Evolutionary conservation across 2,888 invertebrate species (phyloP).

Genomic region (Cheilosia impressa): DNA sequence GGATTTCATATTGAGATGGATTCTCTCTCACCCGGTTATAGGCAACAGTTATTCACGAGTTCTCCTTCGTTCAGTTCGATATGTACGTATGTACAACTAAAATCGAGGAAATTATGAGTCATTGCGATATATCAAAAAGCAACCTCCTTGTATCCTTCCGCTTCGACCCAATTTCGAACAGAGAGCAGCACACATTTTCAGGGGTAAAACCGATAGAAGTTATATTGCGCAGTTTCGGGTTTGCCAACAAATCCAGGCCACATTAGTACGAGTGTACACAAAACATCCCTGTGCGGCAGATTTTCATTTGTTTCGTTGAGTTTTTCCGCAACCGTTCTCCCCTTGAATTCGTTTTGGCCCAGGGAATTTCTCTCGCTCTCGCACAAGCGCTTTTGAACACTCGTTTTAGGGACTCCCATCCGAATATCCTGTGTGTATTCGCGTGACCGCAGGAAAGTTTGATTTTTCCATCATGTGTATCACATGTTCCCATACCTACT

Average conservation of each 20-base stretch:
- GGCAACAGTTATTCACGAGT: too few species aligned
- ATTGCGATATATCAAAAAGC: background rate
- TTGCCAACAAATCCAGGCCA: slow-evolving; percentile 37
- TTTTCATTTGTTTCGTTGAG: slow-evolving; percentile 5
- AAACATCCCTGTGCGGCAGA: slow-evolving; percentile 16
- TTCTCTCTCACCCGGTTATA: too few species aligned
- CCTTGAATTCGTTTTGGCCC: slow-evolving; percentile 41
- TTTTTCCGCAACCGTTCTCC: slow-evolving; percentile 4
- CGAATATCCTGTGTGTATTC: slow-evolving; percentile 2
- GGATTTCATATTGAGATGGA: too few species aligned
- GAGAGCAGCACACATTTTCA: slow-evolving; percentile 20
- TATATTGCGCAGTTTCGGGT: slow-evolving; percentile 56
- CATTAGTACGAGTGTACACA: slow-evolving; percentile 7
- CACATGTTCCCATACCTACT: background rate
- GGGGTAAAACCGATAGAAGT: slow-evolving; percentile 17
- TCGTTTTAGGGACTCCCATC: slow-evolving; percentile 35
- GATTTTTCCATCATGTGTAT: background rate
- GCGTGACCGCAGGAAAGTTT: slow-evolving; percentile 41
- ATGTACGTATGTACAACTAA: background rate
- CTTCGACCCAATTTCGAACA: slow-evolving; percentile 30
- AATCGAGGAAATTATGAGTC: background rate
- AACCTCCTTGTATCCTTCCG: background rate
- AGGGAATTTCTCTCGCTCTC: slow-evolving; percentile 35
- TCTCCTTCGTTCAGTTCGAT: background rate
- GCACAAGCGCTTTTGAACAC: slow-evolving; percentile 33